Conservation (phyloP, 2,113 vertebrate species). For the Cyphomyrus plagiostoma region DNA sequence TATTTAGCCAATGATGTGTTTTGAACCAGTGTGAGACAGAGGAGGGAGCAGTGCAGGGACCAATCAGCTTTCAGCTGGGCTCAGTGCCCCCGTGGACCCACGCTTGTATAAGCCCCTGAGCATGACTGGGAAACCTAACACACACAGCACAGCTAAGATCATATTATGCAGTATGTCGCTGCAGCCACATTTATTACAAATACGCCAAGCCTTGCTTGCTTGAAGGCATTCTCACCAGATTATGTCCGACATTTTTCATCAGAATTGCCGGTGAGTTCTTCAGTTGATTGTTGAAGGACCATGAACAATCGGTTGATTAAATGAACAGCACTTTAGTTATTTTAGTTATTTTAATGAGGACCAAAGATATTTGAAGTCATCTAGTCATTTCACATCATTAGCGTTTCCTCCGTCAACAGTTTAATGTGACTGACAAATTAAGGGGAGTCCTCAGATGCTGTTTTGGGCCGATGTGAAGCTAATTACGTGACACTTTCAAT, state of each 20-base stretch:
- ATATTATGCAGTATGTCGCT: not conserved
- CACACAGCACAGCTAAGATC: not conserved
- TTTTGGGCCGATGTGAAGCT: not conserved
- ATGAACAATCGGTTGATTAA: not conserved
- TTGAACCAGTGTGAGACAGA: not conserved
- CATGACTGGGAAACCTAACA: not conserved
- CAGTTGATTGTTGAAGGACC: not conserved
- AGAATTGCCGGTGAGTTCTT: not conserved
- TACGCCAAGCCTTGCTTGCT: not conserved
- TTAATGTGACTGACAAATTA: not conserved
- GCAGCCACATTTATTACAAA: not conserved
- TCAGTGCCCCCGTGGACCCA: not conserved
- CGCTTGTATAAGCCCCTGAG: not conserved
- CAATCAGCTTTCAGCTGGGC: not conserved
- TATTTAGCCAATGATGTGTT: not conserved
- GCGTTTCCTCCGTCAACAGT: not conserved
- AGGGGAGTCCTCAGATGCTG: not conserved
- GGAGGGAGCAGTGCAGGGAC: not conserved
- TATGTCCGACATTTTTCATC: not conserved
- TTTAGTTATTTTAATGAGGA: not conserved
- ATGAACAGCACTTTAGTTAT: not conserved
- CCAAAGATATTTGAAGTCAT: not conserved
- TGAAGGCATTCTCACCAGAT: not conserved
- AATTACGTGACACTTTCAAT: not conserved
- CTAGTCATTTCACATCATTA: not conserved